Evolutionary conservation across 37 sponge, comb jelly and placozoan genomes (phyloP).

Genomic region (Corticium candelabrum): DNA sequence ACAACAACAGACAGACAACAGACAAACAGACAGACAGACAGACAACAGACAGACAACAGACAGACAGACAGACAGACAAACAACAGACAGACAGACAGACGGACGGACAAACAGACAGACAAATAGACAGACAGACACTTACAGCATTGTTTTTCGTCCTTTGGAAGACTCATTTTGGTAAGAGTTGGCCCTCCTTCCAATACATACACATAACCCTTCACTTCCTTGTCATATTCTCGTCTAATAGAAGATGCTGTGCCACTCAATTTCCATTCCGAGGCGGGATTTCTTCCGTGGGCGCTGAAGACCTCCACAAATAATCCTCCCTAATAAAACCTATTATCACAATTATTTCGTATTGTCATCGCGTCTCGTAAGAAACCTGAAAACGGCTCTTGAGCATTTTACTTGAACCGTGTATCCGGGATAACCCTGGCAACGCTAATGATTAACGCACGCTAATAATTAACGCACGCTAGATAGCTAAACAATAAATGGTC

Average conservation of each 20-base stretch:
- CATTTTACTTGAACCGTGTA: too few species aligned
- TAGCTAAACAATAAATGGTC: too few species aligned
- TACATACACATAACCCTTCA: slow-evolving; percentile 57
- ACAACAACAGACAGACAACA: too few species aligned
- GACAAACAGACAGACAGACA: too few species aligned
- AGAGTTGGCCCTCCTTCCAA: slow-evolving; percentile 61
- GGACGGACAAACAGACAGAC: slow-evolving; percentile 52
- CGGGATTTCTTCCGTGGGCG: neutral
- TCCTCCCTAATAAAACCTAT: slow-evolving; percentile 1
- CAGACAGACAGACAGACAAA: slow-evolving; percentile 12
- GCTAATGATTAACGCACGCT: too few species aligned
- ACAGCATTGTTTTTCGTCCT: slow-evolving; percentile 49
- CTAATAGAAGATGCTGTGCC: slow-evolving; percentile 15
- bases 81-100: slow-evolving; percentile 42
- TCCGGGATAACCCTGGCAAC: too few species aligned
- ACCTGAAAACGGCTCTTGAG: too few species aligned
- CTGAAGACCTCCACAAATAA: neutral
- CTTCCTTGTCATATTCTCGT: slow-evolving; percentile 45
- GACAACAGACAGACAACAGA: too few species aligned
- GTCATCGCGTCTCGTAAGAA: too few species aligned
- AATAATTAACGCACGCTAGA: too few species aligned
- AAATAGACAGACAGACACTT: neutral
- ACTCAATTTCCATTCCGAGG: neutral
- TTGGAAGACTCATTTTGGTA: slow-evolving; percentile 68
- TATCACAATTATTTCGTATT: too few species aligned